phyloP scores from a whole-genome alignment of 1,140 invertebrate species.

The Penaeus japonicus region DNA sequence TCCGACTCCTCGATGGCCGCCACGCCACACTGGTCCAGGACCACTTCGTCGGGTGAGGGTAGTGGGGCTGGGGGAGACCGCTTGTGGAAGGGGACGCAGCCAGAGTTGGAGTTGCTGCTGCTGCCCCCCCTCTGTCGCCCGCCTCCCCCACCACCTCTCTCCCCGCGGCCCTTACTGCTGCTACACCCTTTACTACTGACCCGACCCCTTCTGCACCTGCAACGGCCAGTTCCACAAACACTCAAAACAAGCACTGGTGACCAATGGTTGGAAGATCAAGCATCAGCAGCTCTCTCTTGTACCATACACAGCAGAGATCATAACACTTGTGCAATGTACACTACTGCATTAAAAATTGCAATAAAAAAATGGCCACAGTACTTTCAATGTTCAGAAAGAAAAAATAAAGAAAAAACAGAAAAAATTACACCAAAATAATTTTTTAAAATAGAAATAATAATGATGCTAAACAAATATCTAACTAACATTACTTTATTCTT shows the following conservation, averaged over 20 bases:
- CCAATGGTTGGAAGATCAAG: too few species aligned
- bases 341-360: too few species aligned
- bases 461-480: too few species aligned
- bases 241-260: not conserved
- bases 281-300: too few species aligned
- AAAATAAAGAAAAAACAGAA: too few species aligned
- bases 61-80: constrained; percentile 44
- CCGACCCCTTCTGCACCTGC: constrained; percentile 56
- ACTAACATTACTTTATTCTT: too few species aligned
- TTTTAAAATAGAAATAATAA: too few species aligned
- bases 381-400: too few species aligned
- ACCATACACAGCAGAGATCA: too few species aligned
- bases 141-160: constrained; percentile 41
- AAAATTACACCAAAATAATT: too few species aligned
- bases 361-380: too few species aligned
- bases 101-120: constrained; percentile 20
- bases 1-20: constrained; percentile 62
- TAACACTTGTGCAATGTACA: too few species aligned
- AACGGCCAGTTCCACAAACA: constrained; percentile 41
- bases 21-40: constrained; percentile 72
- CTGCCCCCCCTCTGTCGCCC: constrained; percentile 41
- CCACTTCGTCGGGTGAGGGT: constrained; percentile 38
- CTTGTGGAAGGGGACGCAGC: constrained; percentile 64
- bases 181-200: constrained; percentile 51
- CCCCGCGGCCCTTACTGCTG: constrained; percentile 56